Base-by-base conservation (phyloP, 2,113 vertebrate genomes). In the Papio anubis region DNA sequence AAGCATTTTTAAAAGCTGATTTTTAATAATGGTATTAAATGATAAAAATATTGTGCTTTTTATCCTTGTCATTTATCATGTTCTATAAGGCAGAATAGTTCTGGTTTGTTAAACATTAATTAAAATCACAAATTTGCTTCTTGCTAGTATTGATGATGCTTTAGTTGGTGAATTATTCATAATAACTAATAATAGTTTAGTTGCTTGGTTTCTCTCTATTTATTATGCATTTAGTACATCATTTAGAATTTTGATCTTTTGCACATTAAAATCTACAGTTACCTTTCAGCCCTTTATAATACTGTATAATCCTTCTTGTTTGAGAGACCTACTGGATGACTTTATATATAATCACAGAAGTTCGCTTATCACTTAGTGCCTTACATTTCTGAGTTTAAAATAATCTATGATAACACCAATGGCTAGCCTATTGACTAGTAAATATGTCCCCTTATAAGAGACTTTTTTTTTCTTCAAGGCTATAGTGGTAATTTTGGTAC, bases 101-200 rank as follows among this genome's bases (percentile, higher is more conserved):
- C 95, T 96, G 76, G 84, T 94, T 98, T 96, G 93, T 97, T 98
- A 98, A 98, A 96, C 96, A 97, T 98, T 98, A 97, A 98, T 98
- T 97, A 98, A 97, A 97, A 95, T 97, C 90, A 96, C 96, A 96
- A 88, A 97, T 96, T 96, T 95, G 89, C 80, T 86, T 94, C 84
- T 90, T 96, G 90, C 80, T 95, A 73, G 57, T 97, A 96, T 86
- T 94, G 97, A 95, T 96, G 96, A 97, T 66, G 64, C 83, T 88
- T 81, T 92, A 59, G 85, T 92, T 95, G 64, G 96, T 97, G 95
- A 97, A 98, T 98, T 96, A 96, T 97, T 98, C 96, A 97, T 97
- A 75, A 85, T 98, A 94, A 95, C 92, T 96, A 97, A 97, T 97
- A 93, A 97, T 94, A 97, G 87, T 94, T 97, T 94, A 92, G 83